Base-by-base conservation (phyloP, 2,113 vertebrate genomes). In the Felis chaus region DNA sequence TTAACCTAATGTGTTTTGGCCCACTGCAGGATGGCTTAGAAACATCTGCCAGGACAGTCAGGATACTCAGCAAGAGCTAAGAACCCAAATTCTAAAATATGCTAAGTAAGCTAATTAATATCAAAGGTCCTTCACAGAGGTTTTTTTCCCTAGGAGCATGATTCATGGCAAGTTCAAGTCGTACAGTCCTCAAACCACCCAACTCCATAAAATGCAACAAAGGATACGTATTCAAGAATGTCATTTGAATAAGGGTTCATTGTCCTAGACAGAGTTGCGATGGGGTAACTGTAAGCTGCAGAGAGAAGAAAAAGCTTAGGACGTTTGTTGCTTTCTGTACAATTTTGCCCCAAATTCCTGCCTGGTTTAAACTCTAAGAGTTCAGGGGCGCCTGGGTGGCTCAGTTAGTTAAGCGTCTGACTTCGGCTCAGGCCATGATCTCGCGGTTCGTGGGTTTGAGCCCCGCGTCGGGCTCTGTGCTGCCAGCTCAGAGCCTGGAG, bases 161-260 rank as follows among this genome's bases (percentile, higher is more conserved):
- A 78, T 39, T 91, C 71, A 41, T 1, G 25, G 2, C 93, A 79
- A 50, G 33, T 83, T 29, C 39, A 45, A 53, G 69, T 87, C 84
- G 96, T 83, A 69, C 1, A 78, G 78, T n/a, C 57, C 84, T 84
- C 66, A 55, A 7, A 79, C 15, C 31, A 95, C 8, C n/a, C 76
- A 89, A 45, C 48, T 89, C 39, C 71, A 96, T 89, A 90, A 88
- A 61, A 63, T 55, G 33, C 86, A 29, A 25, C 6, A 94, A 99
- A 99, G 99, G 99, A 99, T 99, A 99, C 99, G 11, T 99, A 99
- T 98, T 99, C 98, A 96, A 99, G 98, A 98, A 99, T 99, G 88
- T 98, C 99, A 73, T 98, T 99, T 69, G 99, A 99, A 31, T 99
- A 99, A 0, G 99, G 99, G 94, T 99, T 99, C 99, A 99, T 99